Conservation (phyloP, 1,140 invertebrate genomes). For the Brachionus calyciflorus region DNA sequence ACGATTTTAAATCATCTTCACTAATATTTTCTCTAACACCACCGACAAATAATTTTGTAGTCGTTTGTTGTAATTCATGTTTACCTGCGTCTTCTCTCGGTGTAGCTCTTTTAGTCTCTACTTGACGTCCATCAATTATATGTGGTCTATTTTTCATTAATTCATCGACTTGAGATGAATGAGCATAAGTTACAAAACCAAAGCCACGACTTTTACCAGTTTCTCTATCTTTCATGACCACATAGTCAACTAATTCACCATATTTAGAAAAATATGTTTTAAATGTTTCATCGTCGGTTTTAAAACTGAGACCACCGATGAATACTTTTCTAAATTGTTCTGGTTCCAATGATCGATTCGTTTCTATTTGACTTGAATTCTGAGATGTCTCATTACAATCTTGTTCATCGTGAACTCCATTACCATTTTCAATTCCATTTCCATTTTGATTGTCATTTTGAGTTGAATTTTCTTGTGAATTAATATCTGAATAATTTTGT, state of each 20-base stretch:
- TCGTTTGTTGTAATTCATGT: constrained; percentile 84
- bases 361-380: too few relatives aligned
- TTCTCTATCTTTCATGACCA: constrained; percentile 46
- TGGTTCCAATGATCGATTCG: too few relatives aligned
- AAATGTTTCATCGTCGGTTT: constrained; percentile 40
- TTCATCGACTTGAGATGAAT: constrained; percentile 86
- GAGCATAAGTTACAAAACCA: constrained; percentile 91
- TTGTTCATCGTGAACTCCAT: too few relatives aligned
- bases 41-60: constrained; percentile 90
- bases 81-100: constrained; percentile 83
- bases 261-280: constrained; percentile 37
- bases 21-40: constrained; percentile 67
- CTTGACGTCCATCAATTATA: constrained; percentile 76
- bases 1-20: constrained; percentile 67
- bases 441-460: too few relatives aligned
- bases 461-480: too few relatives aligned
- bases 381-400: too few relatives aligned
- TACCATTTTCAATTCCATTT: too few relatives aligned
- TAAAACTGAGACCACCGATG: constrained; percentile 32
- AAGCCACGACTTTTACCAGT: constrained; percentile 65
- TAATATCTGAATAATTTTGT: too few relatives aligned
- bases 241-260: constrained; percentile 30
- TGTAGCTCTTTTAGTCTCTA: constrained; percentile 93
- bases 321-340: constrained; percentile 47
- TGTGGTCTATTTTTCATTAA: constrained; percentile 83